These are phyloP conservation scores for Lagria hirta DNA, from an alignment of 2,888 invertebrate genomes.

Conservation along the genomic window DNA sequence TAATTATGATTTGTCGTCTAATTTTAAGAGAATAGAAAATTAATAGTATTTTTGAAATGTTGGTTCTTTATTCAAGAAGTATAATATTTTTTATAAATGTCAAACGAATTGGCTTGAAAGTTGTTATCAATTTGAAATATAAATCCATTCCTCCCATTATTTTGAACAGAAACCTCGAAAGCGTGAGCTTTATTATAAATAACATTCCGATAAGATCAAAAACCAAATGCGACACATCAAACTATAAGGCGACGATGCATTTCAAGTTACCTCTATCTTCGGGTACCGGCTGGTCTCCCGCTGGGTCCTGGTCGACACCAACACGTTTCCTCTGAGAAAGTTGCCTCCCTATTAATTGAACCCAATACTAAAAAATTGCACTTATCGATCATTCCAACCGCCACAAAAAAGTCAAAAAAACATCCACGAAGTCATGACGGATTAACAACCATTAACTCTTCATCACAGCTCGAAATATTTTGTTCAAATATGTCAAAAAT, in stretches of 20 bases:
- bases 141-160: slow-evolving; percentile 52
- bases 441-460: no score
- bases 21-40: no score
- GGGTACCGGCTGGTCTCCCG: slow-evolving; percentile 43
- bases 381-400: slow-evolving; percentile 35
- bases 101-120: no score
- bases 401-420: slow-evolving; percentile 10
- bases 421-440: slow-evolving; percentile 24
- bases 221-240: slow-evolving; percentile 42
- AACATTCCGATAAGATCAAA: slow-evolving; percentile 34
- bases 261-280: slow-evolving; percentile 43
- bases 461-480: no score
- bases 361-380: slow-evolving; percentile 37
- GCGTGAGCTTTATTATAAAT: slow-evolving; percentile 43
- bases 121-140: no score
- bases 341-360: slow-evolving; percentile 42
- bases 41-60: no score
- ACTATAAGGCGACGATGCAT: slow-evolving; percentile 39
- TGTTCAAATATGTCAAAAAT: slow-evolving; percentile 2
- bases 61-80: no score
- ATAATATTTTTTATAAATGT: no score
- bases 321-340: slow-evolving; percentile 44
- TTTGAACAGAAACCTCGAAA: slow-evolving; percentile 49
- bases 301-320: slow-evolving; percentile 35
- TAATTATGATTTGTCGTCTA: no score